Evolutionary conservation across 35 echinoderm and acorn worm genomes (phyloP), one percentile per base, ranked within the genome.

Genomic region (Lytechinus variegatus): DNA sequence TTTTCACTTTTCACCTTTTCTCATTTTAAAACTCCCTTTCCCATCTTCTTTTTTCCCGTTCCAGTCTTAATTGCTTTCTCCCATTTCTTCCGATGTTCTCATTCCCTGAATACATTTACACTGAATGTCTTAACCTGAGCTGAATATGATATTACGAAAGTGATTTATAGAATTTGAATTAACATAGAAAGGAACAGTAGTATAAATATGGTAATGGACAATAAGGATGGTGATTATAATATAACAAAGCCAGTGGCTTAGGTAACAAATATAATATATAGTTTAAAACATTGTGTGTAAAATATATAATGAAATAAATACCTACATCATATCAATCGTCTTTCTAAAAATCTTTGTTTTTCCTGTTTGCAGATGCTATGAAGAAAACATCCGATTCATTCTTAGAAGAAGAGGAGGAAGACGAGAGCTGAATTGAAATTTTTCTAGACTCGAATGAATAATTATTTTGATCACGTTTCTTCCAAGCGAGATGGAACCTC

Each of bases 401-500:
- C 52, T 54, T 90, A 44, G 88, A 90, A 44, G 88, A 90, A 19
- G 86, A 87, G 87, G 87, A 88, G 9, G 87, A 52, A 21, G 88
- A 90, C 13, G 88, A 90, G 52, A 90, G 52, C 29, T 90, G 88
- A 90, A 90, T 28, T 44, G 56, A 58, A 11, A 13, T 0, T 2
- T n/a, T 79, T 24, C 16, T 16, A 24, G 66, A 79, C 66, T 79
- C 19, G 4, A 24, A 79, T 79, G 66, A 79, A 13, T 71, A 5
- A 71, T 71, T 21, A 71, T 71, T 58, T 79, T 79, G 66, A n/a
- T 79, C 66, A 79, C 66, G n/a, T 79, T 79, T 79, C 66, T 79
- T 79, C 66, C 66, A 79, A 79, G 66, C 66, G n/a, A 79, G 14
- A 79, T n/a, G 66, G 66, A 24, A n/a, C 19, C 16, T 79, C 66